Base-by-base conservation (phyloP, 2,113 vertebrate genomes). In the Tautogolabrus adspersus region DNA sequence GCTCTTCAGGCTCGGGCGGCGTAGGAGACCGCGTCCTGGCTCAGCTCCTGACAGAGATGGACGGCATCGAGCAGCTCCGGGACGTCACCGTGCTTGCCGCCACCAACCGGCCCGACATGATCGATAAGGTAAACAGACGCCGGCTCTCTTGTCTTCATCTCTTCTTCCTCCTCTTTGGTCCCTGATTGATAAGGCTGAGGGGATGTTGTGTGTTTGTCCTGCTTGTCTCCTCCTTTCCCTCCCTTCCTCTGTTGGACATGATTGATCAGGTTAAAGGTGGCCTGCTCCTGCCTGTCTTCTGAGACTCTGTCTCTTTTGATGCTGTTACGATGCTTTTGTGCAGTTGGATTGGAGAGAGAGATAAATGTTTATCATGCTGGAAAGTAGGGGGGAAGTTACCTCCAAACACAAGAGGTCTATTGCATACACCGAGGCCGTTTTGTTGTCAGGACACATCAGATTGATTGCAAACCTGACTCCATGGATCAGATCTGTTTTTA, bases 21-120 rank as follows among this genome's bases (percentile, higher is more conserved):
- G 97, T 98, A 7, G 96, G 95, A 3, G 97, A 98, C 85, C 96
- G 98, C 42, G 97, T 99, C 65, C 91, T 99, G 92, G 97, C 98
- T 76, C 98, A 99, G 89, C 86, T 99, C 79, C 93, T 99, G 80
- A 99, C 97, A 0, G 98, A 99, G 95, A 98, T 99, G 96, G 98
- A 99, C 86, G 98, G 98, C 67, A 94, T 99, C 26, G 97, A 99
- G 67, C 97, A 97, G 85, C 94, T 99, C 72, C 95, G 94, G 75
- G 94, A 96, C 1, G 98, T 99, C 93, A 97, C 97, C 0, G 88
- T 99, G 83, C 90, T 99, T 90, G 98, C 98, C 61, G 98, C 98
- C 85, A 99, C 98, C 4, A 99, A 99, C 93, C 95, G 98, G 38
- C 98, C 98, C 0, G 98, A 99, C 92, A 95, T 97, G 94, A 97